Conservation (phyloP, 1,140 invertebrate genomes). For the Drosophila ananassae region DNA sequence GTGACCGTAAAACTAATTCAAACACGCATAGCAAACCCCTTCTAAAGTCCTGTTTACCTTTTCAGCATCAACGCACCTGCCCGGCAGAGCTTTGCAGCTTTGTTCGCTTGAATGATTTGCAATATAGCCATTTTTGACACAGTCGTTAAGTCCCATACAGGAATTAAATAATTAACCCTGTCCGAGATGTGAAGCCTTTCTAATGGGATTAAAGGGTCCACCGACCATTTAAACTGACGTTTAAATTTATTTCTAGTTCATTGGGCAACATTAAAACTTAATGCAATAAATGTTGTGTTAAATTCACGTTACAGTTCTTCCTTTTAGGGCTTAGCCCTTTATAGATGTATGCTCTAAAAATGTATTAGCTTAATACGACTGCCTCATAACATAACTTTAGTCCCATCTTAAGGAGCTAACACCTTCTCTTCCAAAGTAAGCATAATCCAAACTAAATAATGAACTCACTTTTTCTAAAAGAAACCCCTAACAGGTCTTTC, state of each 20-base stretch:
- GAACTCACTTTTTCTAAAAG: neutral
- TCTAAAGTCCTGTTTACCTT: neutral
- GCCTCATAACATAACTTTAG: neutral
- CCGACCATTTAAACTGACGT: neutral
- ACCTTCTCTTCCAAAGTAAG: neutral
- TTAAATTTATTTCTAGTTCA: no score
- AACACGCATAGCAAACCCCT: constrained; percentile 3
- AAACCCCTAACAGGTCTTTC: neutral
- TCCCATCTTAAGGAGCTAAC: neutral
- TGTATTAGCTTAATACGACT: no score
- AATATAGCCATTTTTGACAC: constrained; percentile 16
- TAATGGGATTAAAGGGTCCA: neutral
- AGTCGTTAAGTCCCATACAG: neutral
- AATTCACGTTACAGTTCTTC: no score
- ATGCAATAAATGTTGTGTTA: no score
- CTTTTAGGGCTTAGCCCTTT: no score
- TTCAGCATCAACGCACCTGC: constrained; percentile 6
- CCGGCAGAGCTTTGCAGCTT: neutral
- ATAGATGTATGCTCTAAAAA: no score
- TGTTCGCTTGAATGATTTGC: constrained; percentile 5
- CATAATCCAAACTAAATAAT: constrained; percentile 4
- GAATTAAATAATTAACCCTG: constrained; percentile 4
- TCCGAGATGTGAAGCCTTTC: neutral
- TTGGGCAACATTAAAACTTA: no score
- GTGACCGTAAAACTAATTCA: constrained; percentile 40